Conservation (phyloP, 2,113 vertebrate species). For the Laterallus jamaicensis region DNA sequence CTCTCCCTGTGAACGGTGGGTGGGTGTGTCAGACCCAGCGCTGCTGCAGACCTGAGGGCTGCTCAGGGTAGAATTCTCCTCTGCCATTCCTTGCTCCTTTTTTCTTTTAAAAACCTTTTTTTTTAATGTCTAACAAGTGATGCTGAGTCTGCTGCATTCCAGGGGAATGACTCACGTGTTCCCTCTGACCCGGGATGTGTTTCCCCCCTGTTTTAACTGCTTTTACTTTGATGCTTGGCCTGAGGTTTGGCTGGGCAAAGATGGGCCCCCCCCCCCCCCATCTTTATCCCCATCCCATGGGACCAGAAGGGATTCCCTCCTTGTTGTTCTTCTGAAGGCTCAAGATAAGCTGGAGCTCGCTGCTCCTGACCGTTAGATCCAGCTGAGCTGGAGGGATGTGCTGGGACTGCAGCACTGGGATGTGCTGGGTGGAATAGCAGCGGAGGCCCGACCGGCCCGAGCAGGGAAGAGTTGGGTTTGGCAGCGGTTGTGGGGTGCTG, state of each 20-base stretch:
- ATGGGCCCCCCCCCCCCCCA: too few relatives aligned
- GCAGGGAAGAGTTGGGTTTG: rapidly evolving
- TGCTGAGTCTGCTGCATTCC: slow-evolving; percentile 27
- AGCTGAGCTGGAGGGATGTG: background rate
- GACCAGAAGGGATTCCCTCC: background rate
- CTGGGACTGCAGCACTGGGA: rapidly evolving
- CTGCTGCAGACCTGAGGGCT: background rate
- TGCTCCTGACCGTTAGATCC: background rate
- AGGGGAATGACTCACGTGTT: background rate
- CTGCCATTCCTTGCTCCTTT: background rate
- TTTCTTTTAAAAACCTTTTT: background rate
- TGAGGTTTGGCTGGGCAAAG: background rate
- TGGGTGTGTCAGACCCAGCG: background rate
- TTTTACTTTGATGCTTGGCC: background rate
- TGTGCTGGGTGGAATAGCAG: too few relatives aligned
- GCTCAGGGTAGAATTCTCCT: background rate
- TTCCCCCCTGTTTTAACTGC: background rate
- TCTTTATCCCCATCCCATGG: background rate
- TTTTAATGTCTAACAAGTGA: background rate
- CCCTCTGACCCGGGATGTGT: background rate
- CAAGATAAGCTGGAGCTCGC: rapidly evolving
- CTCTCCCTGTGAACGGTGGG: background rate
- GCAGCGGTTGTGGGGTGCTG: rapidly evolving
- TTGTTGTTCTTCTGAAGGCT: background rate
- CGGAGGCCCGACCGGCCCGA: rapidly evolving